These are phyloP conservation scores for Actias luna DNA, from an alignment of 2,888 invertebrate species.

Conservation along the genomic window DNA sequence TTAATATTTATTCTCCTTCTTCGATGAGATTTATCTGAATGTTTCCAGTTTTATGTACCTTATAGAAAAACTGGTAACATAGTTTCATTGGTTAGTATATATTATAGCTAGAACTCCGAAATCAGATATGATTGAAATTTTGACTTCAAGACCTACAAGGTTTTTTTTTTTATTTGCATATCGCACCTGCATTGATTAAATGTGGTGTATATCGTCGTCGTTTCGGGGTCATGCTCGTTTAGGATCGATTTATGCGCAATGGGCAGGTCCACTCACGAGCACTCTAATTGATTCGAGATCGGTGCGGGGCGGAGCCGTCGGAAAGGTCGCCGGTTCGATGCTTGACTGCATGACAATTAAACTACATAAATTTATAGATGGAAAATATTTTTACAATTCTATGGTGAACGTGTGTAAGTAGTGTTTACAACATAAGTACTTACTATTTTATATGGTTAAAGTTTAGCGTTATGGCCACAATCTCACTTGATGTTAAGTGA, in stretches of 20 bases:
- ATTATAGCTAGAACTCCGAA: background rate
- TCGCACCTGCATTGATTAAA: conserved; percentile 1
- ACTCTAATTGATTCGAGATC: conserved; percentile 49
- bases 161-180: background rate
- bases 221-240: conserved; percentile 37
- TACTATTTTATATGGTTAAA: too few species aligned
- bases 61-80: background rate
- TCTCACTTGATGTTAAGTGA: too few species aligned
- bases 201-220: conserved; percentile 17
- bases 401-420: background rate
- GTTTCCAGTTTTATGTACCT: background rate
- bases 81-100: background rate
- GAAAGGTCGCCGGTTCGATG: conserved; percentile 62
- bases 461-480: too few species aligned
- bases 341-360: conserved; percentile 21
- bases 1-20: too few species aligned
- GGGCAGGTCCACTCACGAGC: conserved; percentile 53
- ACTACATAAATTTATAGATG: background rate
- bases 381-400: background rate
- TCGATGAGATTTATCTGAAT: too few species aligned
- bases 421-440: background rate
- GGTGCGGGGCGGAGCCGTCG: conserved; percentile 41
- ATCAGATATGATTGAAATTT: background rate
- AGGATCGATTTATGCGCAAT: conserved; percentile 40
- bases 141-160: background rate